Evolutionary conservation across 1,140 invertebrate species (phyloP).

Genomic region (Drosophila hydei): DNA sequence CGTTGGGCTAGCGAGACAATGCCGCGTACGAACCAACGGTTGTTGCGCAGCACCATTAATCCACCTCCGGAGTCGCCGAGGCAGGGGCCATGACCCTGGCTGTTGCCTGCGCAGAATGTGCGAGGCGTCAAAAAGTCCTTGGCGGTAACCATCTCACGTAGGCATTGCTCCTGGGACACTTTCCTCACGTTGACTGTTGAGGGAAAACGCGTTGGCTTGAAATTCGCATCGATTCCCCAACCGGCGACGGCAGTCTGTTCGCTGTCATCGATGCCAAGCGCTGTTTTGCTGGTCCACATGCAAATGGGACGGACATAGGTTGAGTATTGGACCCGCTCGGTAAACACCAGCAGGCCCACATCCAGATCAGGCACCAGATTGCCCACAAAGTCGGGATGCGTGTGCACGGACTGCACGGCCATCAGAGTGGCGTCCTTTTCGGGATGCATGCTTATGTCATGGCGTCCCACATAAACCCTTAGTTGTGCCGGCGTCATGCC

Average conservation of each 20-base stretch:
- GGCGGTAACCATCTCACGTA: conserved; percentile 45
- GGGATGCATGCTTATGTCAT: conserved; percentile 58
- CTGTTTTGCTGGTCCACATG: conserved; percentile 52
- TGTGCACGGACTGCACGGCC: conserved; percentile 39
- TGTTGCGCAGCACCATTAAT: conserved; percentile 57
- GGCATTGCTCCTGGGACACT: conserved; percentile 55
- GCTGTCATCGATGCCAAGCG: conserved; percentile 29
- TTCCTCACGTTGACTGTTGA: conserved; percentile 44
- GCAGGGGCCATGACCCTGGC: conserved; percentile 57
- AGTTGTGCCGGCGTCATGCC: conserved; percentile 24
- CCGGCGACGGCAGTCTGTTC: conserved; percentile 62
- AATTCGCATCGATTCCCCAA: conserved; percentile 66
- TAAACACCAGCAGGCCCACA: conserved; percentile 62
- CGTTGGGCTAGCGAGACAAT: conserved; percentile 61
- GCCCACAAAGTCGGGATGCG: conserved; percentile 65
- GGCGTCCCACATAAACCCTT: conserved; percentile 63
- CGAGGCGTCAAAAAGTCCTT: conserved; percentile 62
- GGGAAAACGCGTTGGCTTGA: conserved; percentile 42
- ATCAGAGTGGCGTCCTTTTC: conserved; percentile 47
- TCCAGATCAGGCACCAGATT: conserved; percentile 65
- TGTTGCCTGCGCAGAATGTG: conserved; percentile 73
- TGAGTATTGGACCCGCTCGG: conserved; percentile 41
- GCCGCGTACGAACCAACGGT: conserved; percentile 64
- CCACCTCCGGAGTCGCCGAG: conserved; percentile 71
- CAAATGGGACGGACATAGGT: conserved; percentile 73